These are phyloP conservation scores for Notoglanidium macrostoma DNA, from an alignment of 2,797 vertebrate species.

Conservation along the genomic window DNA sequence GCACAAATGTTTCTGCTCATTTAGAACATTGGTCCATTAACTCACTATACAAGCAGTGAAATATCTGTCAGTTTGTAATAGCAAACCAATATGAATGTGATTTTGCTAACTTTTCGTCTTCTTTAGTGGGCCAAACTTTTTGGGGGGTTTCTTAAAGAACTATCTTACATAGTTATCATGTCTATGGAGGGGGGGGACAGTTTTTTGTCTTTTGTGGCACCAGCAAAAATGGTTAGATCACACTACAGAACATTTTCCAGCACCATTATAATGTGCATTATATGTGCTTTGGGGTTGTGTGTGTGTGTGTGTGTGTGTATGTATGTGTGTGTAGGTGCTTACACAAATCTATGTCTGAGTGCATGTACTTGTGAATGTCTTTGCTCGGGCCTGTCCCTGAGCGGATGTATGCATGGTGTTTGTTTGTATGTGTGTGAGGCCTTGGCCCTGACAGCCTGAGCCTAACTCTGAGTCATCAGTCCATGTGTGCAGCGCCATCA, in stretches of 20 bases:
- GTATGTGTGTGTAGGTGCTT: background rate
- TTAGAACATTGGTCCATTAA: slow-evolving; percentile 24
- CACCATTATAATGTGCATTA: background rate
- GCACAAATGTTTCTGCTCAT: slow-evolving; percentile 31
- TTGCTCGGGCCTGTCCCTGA: slow-evolving; percentile 25
- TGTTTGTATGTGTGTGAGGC: slow-evolving; percentile 36
- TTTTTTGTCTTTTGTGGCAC: background rate
- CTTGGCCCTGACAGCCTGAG: slow-evolving; percentile 32
- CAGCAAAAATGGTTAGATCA: too few relatives aligned
- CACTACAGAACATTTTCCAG: background rate
- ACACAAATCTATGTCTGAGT: background rate
- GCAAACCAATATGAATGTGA: slow-evolving; percentile 5
- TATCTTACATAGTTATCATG: background rate
- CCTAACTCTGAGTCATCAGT: slow-evolving; percentile 53
- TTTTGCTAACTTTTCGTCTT: background rate
- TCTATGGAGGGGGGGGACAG: background rate
- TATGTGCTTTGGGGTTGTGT: background rate
- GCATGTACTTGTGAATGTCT: slow-evolving; percentile 15
- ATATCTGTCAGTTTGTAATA: background rate
- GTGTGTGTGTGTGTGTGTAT: background rate
- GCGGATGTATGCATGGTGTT: slow-evolving; percentile 40
- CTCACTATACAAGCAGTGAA: slow-evolving; percentile 3
- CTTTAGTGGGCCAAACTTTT: background rate
- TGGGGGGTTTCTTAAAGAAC: background rate
- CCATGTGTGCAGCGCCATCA: slow-evolving; percentile 33